phyloP scores from a whole-genome alignment of 2,888 invertebrate genomes.

The Ophioninae sp. region DNA sequence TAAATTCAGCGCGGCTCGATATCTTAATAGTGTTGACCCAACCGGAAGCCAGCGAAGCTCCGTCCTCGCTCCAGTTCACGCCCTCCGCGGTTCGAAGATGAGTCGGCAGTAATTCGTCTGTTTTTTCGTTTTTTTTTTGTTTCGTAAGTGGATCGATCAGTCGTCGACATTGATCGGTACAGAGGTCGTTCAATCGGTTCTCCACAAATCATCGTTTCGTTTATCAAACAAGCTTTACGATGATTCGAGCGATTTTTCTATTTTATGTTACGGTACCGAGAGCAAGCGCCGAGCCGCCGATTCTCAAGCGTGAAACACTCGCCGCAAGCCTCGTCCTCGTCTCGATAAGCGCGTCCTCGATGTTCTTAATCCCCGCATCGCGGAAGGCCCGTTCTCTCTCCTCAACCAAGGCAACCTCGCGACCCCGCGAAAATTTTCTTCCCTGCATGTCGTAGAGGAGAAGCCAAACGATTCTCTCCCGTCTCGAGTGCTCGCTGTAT shows the following conservation, averaged over 20 bases:
- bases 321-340: constrained; percentile 88
- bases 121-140: constrained; percentile 42
- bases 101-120: constrained; percentile 87
- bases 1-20: constrained; percentile 82
- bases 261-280: constrained; percentile 76
- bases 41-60: constrained; percentile 85
- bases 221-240: neutral
- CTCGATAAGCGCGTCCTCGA: constrained; percentile 86
- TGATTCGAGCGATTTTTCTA: neutral
- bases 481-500: constrained; percentile 80
- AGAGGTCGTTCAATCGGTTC: neutral
- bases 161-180: neutral
- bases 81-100: constrained; percentile 87
- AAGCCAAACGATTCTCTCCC: constrained; percentile 84
- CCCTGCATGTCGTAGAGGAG: constrained; percentile 88
- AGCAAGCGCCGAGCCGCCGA: constrained; percentile 87
- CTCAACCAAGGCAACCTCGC: constrained; percentile 63
- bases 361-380: constrained; percentile 80
- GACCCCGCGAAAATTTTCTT: constrained; percentile 82
- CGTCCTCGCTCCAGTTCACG: constrained; percentile 83
- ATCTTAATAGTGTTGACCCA: constrained; percentile 91
- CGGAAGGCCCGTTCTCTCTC: constrained; percentile 68
- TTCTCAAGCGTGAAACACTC: constrained; percentile 88
- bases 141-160: neutral
- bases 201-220: neutral